A percentile compares a stretch with the other conserved stretches of the same genome.
Conservation (phyloP, 2,113 vertebrate species). For the Carollia perspicillata region DNA sequence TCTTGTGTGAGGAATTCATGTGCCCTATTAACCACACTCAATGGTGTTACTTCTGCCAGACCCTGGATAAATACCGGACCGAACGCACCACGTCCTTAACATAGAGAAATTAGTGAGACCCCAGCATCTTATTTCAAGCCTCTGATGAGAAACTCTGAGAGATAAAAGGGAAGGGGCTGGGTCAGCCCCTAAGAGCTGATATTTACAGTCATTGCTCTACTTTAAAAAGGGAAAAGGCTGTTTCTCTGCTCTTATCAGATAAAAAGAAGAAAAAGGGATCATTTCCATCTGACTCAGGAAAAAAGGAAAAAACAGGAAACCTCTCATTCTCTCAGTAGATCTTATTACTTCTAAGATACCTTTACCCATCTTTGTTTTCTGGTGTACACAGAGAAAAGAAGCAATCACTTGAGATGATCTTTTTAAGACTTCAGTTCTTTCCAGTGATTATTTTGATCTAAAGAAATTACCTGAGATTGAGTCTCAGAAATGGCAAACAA, state of each 20-base stretch:
- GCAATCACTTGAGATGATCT: background rate
- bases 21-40: too few species aligned
- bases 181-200: background rate
- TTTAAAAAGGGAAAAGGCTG: background rate
- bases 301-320: background rate
- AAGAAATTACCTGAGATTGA: background rate
- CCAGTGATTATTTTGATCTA: background rate
- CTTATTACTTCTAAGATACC: background rate
- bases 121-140: background rate
- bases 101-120: background rate
- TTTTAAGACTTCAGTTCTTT: background rate
- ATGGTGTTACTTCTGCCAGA: too few species aligned
- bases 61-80: background rate
- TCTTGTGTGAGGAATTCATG: too few species aligned
- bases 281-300: background rate
- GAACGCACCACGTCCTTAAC: background rate
- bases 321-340: background rate
- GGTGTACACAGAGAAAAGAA: background rate
- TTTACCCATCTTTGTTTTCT: background rate
- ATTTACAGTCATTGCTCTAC: background rate
- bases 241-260: background rate
- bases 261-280: background rate
- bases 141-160: background rate
- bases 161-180: background rate
- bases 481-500: background rate